Percentiles rank a stretch among this genome's conserved stretches.
Evolutionary conservation across 1,140 invertebrate genomes (phyloP).

Genomic region (Telenomus remus): DNA sequence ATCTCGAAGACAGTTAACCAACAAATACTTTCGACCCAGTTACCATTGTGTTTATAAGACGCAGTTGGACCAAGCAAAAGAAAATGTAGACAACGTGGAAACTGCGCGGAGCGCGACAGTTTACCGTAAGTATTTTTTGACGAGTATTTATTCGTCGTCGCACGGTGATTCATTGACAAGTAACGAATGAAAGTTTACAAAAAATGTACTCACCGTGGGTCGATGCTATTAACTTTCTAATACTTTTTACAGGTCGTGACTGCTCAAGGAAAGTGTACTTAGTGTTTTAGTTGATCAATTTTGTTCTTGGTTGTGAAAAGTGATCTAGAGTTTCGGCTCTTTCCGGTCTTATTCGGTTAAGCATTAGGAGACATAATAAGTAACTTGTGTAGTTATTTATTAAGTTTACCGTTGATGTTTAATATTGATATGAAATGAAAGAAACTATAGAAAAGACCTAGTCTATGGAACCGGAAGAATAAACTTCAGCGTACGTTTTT

Average conservation of each 20-base stretch:
- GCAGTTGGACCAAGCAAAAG: constrained; percentile 58
- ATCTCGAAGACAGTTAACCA: constrained; percentile 52
- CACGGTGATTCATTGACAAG: not conserved
- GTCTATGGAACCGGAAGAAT: no score
- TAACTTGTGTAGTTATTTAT: no score
- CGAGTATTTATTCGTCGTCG: not conserved
- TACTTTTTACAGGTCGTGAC: constrained; percentile 20
- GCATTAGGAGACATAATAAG: no score
- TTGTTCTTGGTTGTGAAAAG: constrained; percentile 14
- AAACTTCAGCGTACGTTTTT: no score
- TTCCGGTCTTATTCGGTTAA: not conserved
- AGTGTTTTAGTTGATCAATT: constrained; percentile 17
- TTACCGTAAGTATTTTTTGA: constrained; percentile 68
- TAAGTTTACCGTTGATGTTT: no score
- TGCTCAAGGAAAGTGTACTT: not conserved
- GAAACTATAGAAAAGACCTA: no score
- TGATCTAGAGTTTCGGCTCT: constrained; percentile 8
- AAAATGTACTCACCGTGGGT: constrained; percentile 1
- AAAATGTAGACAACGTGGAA: constrained; percentile 68
- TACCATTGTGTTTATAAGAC: constrained; percentile 54
- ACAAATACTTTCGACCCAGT: constrained; percentile 50
- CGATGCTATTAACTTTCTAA: not conserved
- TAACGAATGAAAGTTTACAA: not conserved
- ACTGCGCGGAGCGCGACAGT: constrained; percentile 70
- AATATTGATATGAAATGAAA: no score